Evolutionary conservation across 1,140 invertebrate species (phyloP).

Genomic region (Oncopodura yosiiana): DNA sequence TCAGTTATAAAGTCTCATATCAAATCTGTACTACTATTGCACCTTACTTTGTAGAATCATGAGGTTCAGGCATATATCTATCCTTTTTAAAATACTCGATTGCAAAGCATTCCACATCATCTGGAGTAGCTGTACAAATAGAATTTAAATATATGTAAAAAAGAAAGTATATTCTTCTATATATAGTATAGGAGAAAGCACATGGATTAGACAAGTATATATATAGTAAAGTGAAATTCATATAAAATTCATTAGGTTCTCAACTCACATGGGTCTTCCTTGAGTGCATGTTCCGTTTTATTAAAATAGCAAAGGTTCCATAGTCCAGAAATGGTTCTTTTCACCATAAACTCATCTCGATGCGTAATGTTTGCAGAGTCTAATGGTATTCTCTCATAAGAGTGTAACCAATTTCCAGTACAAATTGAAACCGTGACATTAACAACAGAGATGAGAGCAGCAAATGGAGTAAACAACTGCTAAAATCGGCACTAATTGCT

Average conservation of each 20-base stretch:
- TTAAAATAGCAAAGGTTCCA: slow-evolving; percentile 52
- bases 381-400: slow-evolving; percentile 54
- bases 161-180: too few relatives aligned
- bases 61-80: slow-evolving; percentile 70
- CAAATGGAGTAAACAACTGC: slow-evolving; percentile 54
- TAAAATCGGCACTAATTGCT: slow-evolving; percentile 40
- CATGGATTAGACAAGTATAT: too few relatives aligned
- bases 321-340: slow-evolving; percentile 57
- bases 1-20: background rate
- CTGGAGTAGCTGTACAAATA: slow-evolving; percentile 1
- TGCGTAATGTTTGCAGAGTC: slow-evolving; percentile 51
- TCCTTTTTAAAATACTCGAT: slow-evolving; percentile 78
- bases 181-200: too few relatives aligned
- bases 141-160: too few relatives aligned
- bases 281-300: background rate
- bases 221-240: too few relatives aligned
- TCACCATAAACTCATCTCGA: slow-evolving; percentile 51
- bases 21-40: slow-evolving; percentile 76
- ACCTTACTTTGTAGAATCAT: slow-evolving; percentile 75
- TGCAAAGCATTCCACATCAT: slow-evolving; percentile 52
- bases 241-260: slow-evolving; percentile 4
- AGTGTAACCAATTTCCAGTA: slow-evolving; percentile 60
- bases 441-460: slow-evolving; percentile 52
- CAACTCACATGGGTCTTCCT: background rate
- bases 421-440: slow-evolving; percentile 53